Conservation (phyloP, 2,113 vertebrate species). For the Prietella phreatophila region DNA sequence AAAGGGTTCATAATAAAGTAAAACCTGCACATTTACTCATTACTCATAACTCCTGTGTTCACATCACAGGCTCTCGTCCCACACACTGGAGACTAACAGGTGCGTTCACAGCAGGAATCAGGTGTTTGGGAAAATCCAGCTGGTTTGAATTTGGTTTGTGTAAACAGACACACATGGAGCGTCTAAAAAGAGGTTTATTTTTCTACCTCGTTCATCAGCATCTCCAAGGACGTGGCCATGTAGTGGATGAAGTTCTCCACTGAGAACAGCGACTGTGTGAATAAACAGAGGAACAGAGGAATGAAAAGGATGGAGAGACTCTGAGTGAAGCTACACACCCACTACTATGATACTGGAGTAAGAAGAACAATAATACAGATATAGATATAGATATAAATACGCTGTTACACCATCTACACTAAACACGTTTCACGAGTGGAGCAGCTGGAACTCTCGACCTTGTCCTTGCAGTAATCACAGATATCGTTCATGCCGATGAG, state of each 20-base stretch:
- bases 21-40: too few relatives aligned
- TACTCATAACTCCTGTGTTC: too few relatives aligned
- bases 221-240: conserved; percentile 73
- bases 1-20: too few relatives aligned
- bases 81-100: too few relatives aligned
- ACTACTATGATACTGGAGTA: neutral
- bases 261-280: conserved; percentile 70
- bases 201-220: conserved; percentile 77
- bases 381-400: too few relatives aligned
- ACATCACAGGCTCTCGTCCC: too few relatives aligned
- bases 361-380: neutral
- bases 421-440: neutral
- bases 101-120: neutral
- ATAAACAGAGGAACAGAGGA: neutral
- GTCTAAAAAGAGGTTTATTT: neutral
- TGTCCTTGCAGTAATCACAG: conserved; percentile 81
- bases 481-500: conserved; percentile 81
- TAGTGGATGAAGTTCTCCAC: conserved; percentile 77
- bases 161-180: too few relatives aligned
- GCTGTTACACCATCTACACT: neutral
- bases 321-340: neutral
- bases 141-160: too few relatives aligned
- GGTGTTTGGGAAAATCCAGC: too few relatives aligned
- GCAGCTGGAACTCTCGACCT: conserved; percentile 57
- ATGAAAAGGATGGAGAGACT: neutral